phyloP scores from a whole-genome alignment of 2,797 vertebrate genomes.

The Acropternis orthonyx region DNA sequence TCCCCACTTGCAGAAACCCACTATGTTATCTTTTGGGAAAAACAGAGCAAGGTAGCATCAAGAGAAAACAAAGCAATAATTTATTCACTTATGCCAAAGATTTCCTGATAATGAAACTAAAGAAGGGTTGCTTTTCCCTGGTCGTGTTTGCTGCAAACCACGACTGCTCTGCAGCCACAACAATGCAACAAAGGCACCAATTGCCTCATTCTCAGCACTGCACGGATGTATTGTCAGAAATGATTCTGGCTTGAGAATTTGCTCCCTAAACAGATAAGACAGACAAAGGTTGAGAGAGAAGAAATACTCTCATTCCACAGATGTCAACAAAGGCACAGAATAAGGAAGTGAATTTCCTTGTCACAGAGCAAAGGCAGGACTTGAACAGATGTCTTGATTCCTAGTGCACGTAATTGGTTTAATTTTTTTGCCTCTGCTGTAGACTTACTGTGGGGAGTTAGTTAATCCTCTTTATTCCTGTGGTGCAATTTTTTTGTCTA shows the following conservation, averaged over 20 bases:
- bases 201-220: not conserved
- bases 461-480: not conserved
- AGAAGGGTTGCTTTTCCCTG: not conserved
- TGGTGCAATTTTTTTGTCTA: not conserved
- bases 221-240: not conserved
- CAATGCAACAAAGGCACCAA: not conserved
- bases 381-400: slow-evolving; percentile 18
- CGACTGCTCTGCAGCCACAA: not conserved
- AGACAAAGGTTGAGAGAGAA: not conserved
- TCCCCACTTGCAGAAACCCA: not conserved
- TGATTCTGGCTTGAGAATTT: not conserved
- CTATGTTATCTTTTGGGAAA: not conserved
- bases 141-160: not conserved
- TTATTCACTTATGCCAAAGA: not conserved
- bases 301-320: not conserved
- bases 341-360: slow-evolving; percentile 9
- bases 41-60: not conserved
- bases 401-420: not conserved
- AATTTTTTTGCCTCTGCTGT: slow-evolving; percentile 28
- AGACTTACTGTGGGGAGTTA: not conserved
- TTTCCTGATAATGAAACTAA: not conserved
- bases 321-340: slow-evolving; percentile 14
- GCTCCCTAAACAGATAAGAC: not conserved
- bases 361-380: slow-evolving; percentile 8
- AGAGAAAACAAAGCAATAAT: not conserved